These are phyloP conservation scores for Solenodon paradoxus DNA, from an alignment of 2,113 vertebrate species.

Conservation along the genomic window DNA sequence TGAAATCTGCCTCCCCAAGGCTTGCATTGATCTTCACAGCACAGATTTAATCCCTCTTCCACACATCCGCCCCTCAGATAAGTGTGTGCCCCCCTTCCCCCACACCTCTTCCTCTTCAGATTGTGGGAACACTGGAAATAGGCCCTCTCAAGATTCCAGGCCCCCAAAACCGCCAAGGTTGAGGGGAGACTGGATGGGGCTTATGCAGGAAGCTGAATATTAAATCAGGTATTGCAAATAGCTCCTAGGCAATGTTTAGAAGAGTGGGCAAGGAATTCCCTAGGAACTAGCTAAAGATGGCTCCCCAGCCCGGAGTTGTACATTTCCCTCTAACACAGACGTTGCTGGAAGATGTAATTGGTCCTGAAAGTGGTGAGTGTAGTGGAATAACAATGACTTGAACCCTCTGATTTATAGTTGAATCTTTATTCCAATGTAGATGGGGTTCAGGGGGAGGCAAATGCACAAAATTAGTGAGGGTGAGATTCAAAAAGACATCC, in stretches of 20 bases:
- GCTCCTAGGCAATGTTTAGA: slow-evolving; percentile 1
- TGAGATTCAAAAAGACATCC: background rate
- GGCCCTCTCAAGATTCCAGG: slow-evolving; percentile 24
- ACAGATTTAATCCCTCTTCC: slow-evolving; percentile 57
- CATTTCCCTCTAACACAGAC: background rate
- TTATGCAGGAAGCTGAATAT: background rate
- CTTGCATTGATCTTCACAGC: slow-evolving; percentile 59
- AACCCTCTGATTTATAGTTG: background rate
- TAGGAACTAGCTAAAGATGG: background rate
- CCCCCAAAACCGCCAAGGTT: background rate
- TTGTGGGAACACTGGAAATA: slow-evolving; percentile 60
- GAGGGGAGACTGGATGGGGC: background rate
- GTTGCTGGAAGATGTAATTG: background rate
- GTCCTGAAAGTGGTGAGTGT: background rate
- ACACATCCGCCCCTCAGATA: background rate
- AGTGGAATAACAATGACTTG: background rate
- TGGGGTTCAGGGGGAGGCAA: background rate
- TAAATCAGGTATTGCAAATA: background rate
- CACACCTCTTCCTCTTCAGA: background rate
- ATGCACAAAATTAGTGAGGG: background rate
- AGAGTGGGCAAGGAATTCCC: background rate
- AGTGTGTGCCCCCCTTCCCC: background rate
- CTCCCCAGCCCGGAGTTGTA: background rate
- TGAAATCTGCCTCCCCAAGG: slow-evolving; percentile 40
- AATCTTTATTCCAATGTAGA: background rate